Conservation (phyloP, 2,797 vertebrate genomes). For the Pelobates cultripes region DNA sequence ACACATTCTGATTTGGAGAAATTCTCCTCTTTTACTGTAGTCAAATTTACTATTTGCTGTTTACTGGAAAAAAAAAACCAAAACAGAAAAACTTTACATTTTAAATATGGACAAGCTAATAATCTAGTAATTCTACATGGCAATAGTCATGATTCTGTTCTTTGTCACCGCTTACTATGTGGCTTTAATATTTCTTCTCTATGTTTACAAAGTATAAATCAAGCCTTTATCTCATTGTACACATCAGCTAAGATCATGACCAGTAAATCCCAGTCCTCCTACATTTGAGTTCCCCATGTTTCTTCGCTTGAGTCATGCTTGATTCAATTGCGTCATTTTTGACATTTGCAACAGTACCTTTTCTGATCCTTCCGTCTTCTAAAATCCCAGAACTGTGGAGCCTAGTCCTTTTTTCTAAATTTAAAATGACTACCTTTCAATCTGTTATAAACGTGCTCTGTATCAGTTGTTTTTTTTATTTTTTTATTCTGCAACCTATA, state of each 20-base stretch:
- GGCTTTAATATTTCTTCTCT: background rate
- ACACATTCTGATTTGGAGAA: no score
- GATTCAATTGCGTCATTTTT: conserved; percentile 25
- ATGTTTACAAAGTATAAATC: background rate
- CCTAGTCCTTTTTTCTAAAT: background rate
- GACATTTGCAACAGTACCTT: conserved; percentile 30
- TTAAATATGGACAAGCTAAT: no score
- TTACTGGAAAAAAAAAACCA: no score
- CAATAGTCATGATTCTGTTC: no score
- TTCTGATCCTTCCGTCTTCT: conserved; percentile 15
- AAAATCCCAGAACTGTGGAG: background rate
- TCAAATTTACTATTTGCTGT: no score
- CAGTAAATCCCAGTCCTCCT: conserved; percentile 5
- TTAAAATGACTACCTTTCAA: background rate
- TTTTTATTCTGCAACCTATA: no score
- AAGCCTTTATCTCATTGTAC: background rate
- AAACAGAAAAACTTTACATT: no score
- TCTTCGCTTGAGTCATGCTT: conserved; percentile 6
- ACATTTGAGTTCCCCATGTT: background rate
- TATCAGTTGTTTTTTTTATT: no score
- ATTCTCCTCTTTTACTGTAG: no score
- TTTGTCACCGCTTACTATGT: no score
- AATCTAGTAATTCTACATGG: no score
- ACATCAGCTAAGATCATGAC: conserved; percentile 9
- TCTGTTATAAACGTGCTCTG: no score